Conservation (phyloP, 2,113 vertebrate genomes). For the Macquaria australasica region DNA sequence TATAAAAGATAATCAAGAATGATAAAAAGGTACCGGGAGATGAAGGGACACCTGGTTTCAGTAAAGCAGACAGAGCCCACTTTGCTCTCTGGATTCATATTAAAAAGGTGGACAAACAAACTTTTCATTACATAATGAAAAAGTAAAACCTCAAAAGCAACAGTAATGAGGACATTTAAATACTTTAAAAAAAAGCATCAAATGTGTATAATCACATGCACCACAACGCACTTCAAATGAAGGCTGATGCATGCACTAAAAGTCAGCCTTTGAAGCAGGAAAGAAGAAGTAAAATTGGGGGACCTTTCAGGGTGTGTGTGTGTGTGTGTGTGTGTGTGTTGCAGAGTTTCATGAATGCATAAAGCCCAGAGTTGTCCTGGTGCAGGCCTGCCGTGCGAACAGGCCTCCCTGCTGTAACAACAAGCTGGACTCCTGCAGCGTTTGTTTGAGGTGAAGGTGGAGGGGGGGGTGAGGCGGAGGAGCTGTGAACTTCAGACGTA, state of each 20-base stretch:
- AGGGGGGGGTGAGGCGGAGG: neutral
- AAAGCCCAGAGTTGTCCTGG: slow-evolving; percentile 48
- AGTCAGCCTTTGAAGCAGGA: slow-evolving; percentile 25
- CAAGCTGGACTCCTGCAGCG: slow-evolving; percentile 55
- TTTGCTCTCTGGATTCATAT: neutral
- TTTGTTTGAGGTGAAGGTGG: slow-evolving; percentile 39
- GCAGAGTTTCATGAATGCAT: slow-evolving; percentile 57
- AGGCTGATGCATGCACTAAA: neutral
- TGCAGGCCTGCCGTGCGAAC: slow-evolving; percentile 53
- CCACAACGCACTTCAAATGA: slow-evolving; percentile 27
- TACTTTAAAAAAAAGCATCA: slow-evolving; percentile 2
- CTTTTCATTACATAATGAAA: slow-evolving; percentile 14
- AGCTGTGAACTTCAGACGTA: slow-evolving; percentile 33
- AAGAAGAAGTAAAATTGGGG: neutral
- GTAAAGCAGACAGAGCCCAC: neutral
- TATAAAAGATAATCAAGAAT: neutral
- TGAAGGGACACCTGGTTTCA: neutral
- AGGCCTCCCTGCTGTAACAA: slow-evolving; percentile 52
- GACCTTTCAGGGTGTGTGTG: neutral
- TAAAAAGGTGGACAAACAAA: slow-evolving; percentile 11
- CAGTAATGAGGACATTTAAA: slow-evolving; percentile 22
- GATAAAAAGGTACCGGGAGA: neutral
- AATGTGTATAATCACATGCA: slow-evolving; percentile 15
- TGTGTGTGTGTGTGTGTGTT: neutral
- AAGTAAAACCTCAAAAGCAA: slow-evolving; percentile 21